Evolutionary conservation across 2,797 vertebrate genomes (phyloP).

Genomic region (Tamandua tetradactyla): DNA sequence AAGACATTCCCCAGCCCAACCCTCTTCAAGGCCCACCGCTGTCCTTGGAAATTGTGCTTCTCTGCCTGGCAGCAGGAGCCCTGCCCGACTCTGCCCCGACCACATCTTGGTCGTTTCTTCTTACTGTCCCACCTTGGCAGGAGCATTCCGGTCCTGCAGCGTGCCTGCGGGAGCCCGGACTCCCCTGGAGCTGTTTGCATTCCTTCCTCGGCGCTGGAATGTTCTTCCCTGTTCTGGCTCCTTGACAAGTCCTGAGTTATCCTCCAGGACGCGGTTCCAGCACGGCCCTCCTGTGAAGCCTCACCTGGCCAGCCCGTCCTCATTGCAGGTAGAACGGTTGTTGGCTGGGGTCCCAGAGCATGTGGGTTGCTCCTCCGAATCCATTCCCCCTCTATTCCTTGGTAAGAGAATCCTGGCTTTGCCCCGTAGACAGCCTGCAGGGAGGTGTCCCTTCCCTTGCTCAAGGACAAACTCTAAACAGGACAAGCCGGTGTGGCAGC

Average conservation of each 20-base stretch:
- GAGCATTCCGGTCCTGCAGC: background rate
- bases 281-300: background rate
- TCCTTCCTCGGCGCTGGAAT: background rate
- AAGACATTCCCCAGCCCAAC: background rate
- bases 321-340: background rate
- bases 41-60: background rate
- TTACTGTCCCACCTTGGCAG: background rate
- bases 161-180: background rate
- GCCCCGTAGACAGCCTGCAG: background rate
- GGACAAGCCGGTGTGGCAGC: background rate
- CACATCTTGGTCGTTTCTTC: background rate
- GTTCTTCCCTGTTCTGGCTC: background rate
- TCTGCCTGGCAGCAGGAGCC: background rate
- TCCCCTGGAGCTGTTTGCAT: background rate
- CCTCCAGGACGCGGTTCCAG: background rate
- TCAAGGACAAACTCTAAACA: background rate
- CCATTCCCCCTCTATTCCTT: background rate
- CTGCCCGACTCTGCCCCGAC: background rate
- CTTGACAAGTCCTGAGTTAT: background rate
- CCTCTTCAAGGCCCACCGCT: no score
- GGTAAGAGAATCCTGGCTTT: background rate
- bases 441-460: background rate
- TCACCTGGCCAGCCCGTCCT: background rate
- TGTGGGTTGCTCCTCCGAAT: background rate
- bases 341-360: background rate